Evolutionary conservation across 2,113 vertebrate species (phyloP).

Genomic region (Sebastes fasciatus): DNA sequence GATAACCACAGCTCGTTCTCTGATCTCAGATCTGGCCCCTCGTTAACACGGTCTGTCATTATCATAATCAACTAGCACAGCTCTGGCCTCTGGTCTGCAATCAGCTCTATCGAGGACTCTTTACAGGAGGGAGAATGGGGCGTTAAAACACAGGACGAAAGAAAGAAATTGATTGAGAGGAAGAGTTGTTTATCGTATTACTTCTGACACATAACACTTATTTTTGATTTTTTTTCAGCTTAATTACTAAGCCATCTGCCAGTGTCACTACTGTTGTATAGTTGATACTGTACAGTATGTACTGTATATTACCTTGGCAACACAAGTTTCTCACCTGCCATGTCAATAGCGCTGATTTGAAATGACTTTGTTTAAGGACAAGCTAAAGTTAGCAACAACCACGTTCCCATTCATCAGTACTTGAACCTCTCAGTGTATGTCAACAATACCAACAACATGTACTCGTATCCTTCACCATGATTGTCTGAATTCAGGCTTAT

Average conservation of each 20-base stretch:
- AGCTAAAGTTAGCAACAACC: slow-evolving; percentile 16
- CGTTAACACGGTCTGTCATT: slow-evolving; percentile 53
- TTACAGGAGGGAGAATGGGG: slow-evolving; percentile 13
- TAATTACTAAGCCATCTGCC: slow-evolving; percentile 15
- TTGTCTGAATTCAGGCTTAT: slow-evolving; percentile 83
- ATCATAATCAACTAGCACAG: slow-evolving; percentile 56
- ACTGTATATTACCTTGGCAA: slow-evolving; percentile 33
- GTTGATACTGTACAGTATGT: neutral
- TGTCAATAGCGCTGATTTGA: slow-evolving; percentile 14
- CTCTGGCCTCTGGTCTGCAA: slow-evolving; percentile 55
- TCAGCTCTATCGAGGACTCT: slow-evolving; percentile 63
- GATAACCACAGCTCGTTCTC: slow-evolving; percentile 31
- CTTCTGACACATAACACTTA: neutral
- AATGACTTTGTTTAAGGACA: slow-evolving; percentile 34
- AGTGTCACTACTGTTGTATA: neutral
- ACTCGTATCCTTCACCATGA: slow-evolving; percentile 13
- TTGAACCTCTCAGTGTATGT: slow-evolving; percentile 9
- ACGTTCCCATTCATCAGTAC: neutral
- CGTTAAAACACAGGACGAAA: slow-evolving; percentile 5
- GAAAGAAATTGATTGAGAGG: neutral
- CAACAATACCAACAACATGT: neutral
- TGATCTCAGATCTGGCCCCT: slow-evolving; percentile 47
- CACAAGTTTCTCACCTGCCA: slow-evolving; percentile 26
- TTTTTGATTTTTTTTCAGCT: neutral
- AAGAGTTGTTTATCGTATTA: neutral